phyloP scores from a whole-genome alignment of 2,113 vertebrate species.

The Herpetotheres cachinnans region DNA sequence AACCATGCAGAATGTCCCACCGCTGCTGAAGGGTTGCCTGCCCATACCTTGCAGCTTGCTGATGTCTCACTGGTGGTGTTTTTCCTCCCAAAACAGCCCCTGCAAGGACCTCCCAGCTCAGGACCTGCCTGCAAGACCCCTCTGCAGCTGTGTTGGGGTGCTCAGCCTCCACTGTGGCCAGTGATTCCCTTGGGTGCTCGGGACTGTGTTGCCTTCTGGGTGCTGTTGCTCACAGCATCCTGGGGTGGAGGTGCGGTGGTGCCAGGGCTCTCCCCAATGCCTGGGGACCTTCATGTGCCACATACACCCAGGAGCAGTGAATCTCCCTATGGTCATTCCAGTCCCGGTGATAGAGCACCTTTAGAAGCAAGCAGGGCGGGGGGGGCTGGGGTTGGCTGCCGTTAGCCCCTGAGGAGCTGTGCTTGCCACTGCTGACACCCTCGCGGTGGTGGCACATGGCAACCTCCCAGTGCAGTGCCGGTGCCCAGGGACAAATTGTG shows the following conservation, averaged over 20 bases:
- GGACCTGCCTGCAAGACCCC: neutral
- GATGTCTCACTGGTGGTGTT: neutral
- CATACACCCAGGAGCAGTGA: fast-evolving
- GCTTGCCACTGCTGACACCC: neutral
- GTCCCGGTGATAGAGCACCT: neutral
- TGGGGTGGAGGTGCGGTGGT: neutral
- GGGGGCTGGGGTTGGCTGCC: neutral
- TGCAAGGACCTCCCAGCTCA: neutral
- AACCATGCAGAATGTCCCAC: fast-evolving
- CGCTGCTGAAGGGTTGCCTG: fast-evolving
- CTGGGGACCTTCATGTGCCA: neutral
- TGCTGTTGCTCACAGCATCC: neutral
- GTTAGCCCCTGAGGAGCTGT: neutral
- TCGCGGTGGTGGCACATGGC: neutral
- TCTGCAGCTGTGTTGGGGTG: neutral
- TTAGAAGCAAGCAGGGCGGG: neutral
- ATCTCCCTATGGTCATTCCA: neutral
- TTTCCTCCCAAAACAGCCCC: neutral
- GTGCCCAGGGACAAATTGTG: neutral
- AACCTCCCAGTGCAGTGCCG: fast-evolving
- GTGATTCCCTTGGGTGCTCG: neutral
- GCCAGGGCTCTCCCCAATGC: fast-evolving
- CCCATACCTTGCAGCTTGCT: neutral
- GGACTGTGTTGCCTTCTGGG: neutral
- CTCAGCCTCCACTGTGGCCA: neutral